Conservation (phyloP, 2,888 invertebrate genomes). For the Catocala fraxini region DNA sequence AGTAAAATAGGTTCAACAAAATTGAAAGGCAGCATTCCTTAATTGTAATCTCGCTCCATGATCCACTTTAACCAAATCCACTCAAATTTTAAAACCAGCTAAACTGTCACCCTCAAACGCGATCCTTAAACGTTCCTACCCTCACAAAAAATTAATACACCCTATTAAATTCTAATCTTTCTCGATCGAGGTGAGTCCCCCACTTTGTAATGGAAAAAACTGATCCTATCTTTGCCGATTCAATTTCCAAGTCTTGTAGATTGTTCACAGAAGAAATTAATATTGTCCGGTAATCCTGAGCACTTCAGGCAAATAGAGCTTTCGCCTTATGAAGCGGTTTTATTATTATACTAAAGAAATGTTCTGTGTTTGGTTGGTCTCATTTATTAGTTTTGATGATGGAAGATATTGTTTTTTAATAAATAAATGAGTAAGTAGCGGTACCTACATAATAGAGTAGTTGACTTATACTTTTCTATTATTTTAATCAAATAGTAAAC, state of each 20-base stretch:
- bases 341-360: constrained; percentile 8
- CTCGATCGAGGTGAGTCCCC: constrained; percentile 47
- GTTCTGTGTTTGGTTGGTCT: background rate
- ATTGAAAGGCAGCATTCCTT: background rate
- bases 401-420: too few relatives aligned
- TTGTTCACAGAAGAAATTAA: constrained; percentile 60
- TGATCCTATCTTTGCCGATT: constrained; percentile 64
- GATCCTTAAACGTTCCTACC: constrained; percentile 34
- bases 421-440: too few relatives aligned
- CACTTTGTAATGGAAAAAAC: constrained; percentile 67
- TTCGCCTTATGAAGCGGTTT: constrained; percentile 25
- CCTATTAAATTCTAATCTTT: constrained; percentile 64
- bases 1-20: too few relatives aligned
- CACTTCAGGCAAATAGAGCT: constrained; percentile 37
- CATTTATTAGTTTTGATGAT: too few relatives aligned
- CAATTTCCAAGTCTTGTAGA: constrained; percentile 64
- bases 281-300: constrained; percentile 54
- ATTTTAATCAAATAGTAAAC: too few relatives aligned
- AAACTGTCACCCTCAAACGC: constrained; percentile 33
- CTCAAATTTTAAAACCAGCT: constrained; percentile 24
- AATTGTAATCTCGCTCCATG: constrained; percentile 5
- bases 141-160: constrained; percentile 60
- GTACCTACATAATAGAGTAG: too few relatives aligned
- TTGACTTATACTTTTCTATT: too few relatives aligned
- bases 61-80: constrained; percentile 18